Percentiles rank a stretch among this genome's conserved stretches.
Conservation (phyloP, 1,140 invertebrate genomes). For the Neuroterus valhalla region DNA sequence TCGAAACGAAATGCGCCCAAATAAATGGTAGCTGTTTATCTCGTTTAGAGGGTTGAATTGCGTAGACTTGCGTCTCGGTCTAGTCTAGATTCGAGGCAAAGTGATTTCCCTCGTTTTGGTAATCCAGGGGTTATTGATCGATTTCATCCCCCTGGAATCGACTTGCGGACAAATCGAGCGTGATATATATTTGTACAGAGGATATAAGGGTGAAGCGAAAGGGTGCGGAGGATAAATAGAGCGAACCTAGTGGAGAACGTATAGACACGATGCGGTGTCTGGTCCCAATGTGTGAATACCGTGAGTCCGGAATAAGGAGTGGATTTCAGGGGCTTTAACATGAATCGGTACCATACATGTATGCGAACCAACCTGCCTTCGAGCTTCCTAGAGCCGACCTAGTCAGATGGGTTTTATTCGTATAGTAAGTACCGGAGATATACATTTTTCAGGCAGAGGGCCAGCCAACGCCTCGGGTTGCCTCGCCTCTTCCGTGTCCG, state of each 20-base stretch:
- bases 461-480: constrained; percentile 66
- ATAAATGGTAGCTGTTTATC: too few species aligned
- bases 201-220: constrained; percentile 43
- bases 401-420: constrained; percentile 45
- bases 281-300: constrained; percentile 55
- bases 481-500: constrained; percentile 74
- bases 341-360: constrained; percentile 49
- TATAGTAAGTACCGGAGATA: constrained; percentile 48
- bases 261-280: constrained; percentile 41
- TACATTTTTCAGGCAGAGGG: constrained; percentile 66
- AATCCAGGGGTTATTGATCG: constrained; percentile 40
- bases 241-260: constrained; percentile 46
- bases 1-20: too few species aligned
- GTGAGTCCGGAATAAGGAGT: constrained; percentile 54
- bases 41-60: too few species aligned
- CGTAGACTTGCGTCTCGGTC: constrained; percentile 38
- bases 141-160: constrained; percentile 38
- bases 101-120: constrained; percentile 45
- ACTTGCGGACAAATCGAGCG: constrained; percentile 10
- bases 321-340: constrained; percentile 54
- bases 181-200: constrained; percentile 25
- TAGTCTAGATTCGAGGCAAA: constrained; percentile 34
- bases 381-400: constrained; percentile 41
- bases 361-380: constrained; percentile 47
- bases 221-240: constrained; percentile 47